Evolutionary conservation across 35 echinoderm and acorn worm genomes (phyloP).

Genomic region (Heliocidaris erythrogramma): DNA sequence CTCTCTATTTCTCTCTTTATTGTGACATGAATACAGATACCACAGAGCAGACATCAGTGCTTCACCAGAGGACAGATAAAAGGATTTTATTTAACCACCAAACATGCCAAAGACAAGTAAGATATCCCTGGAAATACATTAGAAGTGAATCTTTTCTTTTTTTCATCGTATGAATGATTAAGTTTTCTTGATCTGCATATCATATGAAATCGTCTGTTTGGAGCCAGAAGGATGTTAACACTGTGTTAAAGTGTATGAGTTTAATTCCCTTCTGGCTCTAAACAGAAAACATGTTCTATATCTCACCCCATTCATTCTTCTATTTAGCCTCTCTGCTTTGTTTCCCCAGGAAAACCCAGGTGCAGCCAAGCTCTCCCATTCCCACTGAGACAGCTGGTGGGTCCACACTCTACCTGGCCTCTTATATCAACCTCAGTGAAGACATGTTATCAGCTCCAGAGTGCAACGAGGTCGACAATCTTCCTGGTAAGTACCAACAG

Average conservation of each 20-base stretch:
- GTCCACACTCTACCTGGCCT: slow-evolving; percentile 61
- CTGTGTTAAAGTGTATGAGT: too few relatives aligned
- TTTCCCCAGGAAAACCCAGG: slow-evolving; percentile 77
- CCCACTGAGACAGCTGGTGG: slow-evolving; percentile 67
- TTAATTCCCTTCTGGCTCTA: too few relatives aligned
- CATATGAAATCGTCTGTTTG: too few relatives aligned
- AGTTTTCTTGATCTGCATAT: too few relatives aligned
- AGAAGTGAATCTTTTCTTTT: too few relatives aligned
- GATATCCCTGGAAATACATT: not conserved
- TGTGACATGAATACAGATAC: slow-evolving; percentile 52
- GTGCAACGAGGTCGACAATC: slow-evolving; percentile 85
- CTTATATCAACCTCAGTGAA: slow-evolving; percentile 83
- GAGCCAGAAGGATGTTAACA: too few relatives aligned
- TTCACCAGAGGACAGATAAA: slow-evolving; percentile 87
- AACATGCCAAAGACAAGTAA: slow-evolving; percentile 62
- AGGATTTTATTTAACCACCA: slow-evolving; percentile 78
- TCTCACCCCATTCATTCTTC: too few relatives aligned
- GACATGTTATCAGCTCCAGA: slow-evolving; percentile 70
- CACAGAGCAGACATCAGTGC: slow-evolving; percentile 85
- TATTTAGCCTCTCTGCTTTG: not conserved
- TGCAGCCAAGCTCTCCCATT: slow-evolving; percentile 64
- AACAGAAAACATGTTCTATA: not conserved
- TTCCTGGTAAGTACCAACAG: slow-evolving; percentile 59
- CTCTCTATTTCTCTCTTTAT: not conserved
- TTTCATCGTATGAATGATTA: too few relatives aligned